Conservation (phyloP, 2,797 vertebrate species). For the Neopelma chrysocephalum region DNA sequence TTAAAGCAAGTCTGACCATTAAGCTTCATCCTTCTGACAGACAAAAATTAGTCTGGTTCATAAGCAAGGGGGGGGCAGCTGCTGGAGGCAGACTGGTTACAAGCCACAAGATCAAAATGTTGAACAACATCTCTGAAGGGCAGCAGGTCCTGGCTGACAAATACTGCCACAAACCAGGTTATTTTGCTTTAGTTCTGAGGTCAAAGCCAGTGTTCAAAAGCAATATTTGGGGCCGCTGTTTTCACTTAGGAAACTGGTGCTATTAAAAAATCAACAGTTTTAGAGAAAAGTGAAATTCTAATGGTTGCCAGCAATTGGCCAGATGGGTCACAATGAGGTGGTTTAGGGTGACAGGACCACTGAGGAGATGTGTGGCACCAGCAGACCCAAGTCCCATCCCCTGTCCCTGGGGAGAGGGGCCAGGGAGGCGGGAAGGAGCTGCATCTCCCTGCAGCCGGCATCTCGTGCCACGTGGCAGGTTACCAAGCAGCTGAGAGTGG, state of each 20-base stretch:
- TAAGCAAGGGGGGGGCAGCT: neutral
- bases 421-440: neutral
- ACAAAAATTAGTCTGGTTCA: neutral
- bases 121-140: neutral
- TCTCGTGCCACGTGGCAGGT: neutral
- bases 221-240: neutral
- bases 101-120: neutral
- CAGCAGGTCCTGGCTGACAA: neutral
- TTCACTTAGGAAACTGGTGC: neutral
- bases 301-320: accelerated
- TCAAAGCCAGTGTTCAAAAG: neutral
- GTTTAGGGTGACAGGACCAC: neutral
- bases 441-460: neutral
- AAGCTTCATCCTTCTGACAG: neutral
- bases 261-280: neutral
- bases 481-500: conserved; percentile 10
- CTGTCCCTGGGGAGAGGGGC: neutral
- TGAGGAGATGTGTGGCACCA: neutral
- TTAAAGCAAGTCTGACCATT: conserved; percentile 16
- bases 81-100: neutral
- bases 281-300: neutral
- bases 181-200: neutral
- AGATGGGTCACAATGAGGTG: neutral
- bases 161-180: neutral
- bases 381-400: neutral